Conservation (phyloP, 2,888 invertebrate genomes). For the Ornithoptera priamus region DNA sequence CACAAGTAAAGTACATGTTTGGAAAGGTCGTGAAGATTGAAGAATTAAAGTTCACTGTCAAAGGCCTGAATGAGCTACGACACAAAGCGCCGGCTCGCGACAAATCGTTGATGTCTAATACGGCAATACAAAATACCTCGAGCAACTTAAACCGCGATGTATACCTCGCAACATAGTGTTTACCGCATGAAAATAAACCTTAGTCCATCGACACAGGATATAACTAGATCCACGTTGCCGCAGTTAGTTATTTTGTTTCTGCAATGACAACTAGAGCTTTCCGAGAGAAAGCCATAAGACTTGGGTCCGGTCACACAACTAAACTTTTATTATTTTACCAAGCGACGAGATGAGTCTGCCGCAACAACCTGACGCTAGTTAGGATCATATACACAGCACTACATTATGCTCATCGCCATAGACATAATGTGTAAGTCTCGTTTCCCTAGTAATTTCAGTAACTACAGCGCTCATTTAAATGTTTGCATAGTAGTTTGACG, state of each 20-base stretch:
- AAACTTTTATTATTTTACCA: constrained; percentile 15
- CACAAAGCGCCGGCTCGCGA: constrained; percentile 12
- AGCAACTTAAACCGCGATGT: constrained; percentile 16
- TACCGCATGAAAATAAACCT: constrained; percentile 23
- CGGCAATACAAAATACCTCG: constrained; percentile 28
- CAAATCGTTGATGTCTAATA: constrained; percentile 29
- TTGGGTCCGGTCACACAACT: constrained; percentile 32
- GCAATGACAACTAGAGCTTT: constrained; percentile 37
- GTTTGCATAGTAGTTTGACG: too few species aligned
- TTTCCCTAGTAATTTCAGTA: too few species aligned
- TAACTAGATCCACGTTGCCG: constrained; percentile 3
- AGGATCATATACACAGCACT: too few species aligned
- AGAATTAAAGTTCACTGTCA: constrained; percentile 26
- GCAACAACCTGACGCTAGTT: too few species aligned
- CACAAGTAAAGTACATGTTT: too few species aligned
- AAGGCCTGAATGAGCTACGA: constrained; percentile 12
- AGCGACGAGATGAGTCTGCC: too few species aligned
- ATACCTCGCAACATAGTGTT: constrained; percentile 3
- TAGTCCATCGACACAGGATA: constrained; percentile 15
- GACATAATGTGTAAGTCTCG: too few species aligned
- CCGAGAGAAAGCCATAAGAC: constrained; percentile 36
- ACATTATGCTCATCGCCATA: too few species aligned
- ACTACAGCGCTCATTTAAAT: too few species aligned
- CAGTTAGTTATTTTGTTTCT: constrained; percentile 22
- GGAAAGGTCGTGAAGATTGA: constrained; percentile 3